Conservation (phyloP, 2,797 vertebrate genomes). For the Clamator glandarius region DNA sequence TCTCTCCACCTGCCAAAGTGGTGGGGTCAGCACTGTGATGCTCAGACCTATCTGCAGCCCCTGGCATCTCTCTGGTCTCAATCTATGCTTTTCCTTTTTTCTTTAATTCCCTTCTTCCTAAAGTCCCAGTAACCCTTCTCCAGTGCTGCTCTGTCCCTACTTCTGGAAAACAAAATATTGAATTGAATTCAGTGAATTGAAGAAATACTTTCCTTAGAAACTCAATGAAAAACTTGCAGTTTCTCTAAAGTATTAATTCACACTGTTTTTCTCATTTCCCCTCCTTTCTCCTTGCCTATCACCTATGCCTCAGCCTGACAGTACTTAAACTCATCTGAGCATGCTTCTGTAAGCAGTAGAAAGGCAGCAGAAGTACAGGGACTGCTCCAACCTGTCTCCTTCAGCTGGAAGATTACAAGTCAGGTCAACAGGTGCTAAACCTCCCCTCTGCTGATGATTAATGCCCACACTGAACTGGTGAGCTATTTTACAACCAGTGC, state of each 20-base stretch:
- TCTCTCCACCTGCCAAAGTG: too few relatives aligned
- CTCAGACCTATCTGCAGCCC: not conserved
- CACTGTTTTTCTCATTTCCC: not conserved
- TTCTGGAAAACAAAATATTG: not conserved
- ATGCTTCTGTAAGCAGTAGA: not conserved
- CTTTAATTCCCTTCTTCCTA: not conserved
- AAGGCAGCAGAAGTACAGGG: not conserved
- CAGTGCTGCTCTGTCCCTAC: not conserved
- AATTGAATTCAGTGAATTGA: not conserved
- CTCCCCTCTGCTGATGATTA: not conserved
- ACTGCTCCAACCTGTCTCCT: not conserved
- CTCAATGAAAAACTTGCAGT: not conserved
- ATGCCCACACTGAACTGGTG: not conserved
- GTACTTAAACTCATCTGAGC: not conserved
- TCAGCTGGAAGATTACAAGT: not conserved
- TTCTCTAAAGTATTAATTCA: not conserved
- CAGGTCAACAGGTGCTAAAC: not conserved
- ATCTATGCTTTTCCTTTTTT: not conserved
- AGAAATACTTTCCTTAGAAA: not conserved
- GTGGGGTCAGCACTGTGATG: not conserved
- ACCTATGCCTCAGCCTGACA: not conserved
- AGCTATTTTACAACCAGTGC: not conserved
- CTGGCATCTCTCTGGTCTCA: not conserved
- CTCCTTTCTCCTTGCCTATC: not conserved
- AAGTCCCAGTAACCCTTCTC: not conserved